phyloP scores from a whole-genome alignment of 2,113 vertebrate genomes.

The Chelonoidis abingdonii region DNA sequence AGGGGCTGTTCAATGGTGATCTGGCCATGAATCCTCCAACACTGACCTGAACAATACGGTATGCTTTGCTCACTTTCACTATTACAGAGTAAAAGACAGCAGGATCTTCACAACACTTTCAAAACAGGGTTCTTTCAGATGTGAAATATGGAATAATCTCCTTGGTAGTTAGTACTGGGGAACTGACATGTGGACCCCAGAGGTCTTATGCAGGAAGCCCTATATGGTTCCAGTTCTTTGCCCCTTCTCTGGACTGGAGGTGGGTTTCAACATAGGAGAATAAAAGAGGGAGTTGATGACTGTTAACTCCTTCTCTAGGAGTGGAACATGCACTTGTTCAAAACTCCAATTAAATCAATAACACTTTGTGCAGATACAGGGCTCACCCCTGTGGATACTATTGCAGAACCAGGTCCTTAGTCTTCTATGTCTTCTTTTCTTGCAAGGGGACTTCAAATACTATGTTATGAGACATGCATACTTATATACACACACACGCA shows the following conservation, averaged over 20 bases:
- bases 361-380: not conserved
- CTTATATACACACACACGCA: too few species aligned
- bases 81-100: not conserved
- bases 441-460: not conserved
- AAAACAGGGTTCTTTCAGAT: not conserved
- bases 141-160: not conserved
- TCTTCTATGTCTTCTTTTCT: not conserved
- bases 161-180: not conserved
- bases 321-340: not conserved
- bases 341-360: not conserved
- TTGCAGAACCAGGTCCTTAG: not conserved
- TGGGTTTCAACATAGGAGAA: not conserved
- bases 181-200: not conserved
- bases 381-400: not conserved
- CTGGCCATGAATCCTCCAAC: not conserved
- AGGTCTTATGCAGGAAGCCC: not conserved
- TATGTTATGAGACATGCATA: too few species aligned
- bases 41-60: not conserved
- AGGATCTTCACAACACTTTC: not conserved
- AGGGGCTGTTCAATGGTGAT: too few species aligned
- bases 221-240: not conserved
- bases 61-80: not conserved
- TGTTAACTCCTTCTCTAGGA: not conserved
- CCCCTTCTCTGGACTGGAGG: not conserved
- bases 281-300: not conserved